Evolutionary conservation across 2,113 vertebrate species (phyloP).

Genomic region (Otolemur garnettii): DNA sequence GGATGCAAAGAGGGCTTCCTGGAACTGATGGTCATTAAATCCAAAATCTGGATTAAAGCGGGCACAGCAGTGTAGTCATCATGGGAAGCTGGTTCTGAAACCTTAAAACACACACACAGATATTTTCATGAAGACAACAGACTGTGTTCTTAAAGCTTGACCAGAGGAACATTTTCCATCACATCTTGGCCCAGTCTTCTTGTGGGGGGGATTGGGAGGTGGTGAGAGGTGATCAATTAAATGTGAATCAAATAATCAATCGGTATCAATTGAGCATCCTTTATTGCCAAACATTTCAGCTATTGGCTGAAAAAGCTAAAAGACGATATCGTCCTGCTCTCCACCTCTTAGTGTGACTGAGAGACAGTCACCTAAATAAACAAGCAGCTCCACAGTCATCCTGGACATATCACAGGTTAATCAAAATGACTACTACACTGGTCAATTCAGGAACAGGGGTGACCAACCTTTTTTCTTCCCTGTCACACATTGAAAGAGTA

Average conservation of each 20-base stretch:
- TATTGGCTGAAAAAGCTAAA: background rate
- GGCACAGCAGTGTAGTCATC: fast-evolving
- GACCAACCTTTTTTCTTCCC: too few relatives aligned
- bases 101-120: background rate
- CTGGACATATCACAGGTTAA: background rate
- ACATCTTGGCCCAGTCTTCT: fast-evolving
- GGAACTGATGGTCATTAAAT: background rate
- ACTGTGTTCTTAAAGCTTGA: background rate
- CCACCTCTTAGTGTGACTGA: background rate
- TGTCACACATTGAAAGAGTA: too few relatives aligned
- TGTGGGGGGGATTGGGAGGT: fast-evolving
- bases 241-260: background rate
- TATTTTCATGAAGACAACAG: background rate
- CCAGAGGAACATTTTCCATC: background rate
- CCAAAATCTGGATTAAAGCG: too few relatives aligned
- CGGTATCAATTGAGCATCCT: background rate
- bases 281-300: background rate
- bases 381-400: background rate
- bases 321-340: background rate
- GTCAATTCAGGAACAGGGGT: too few relatives aligned
- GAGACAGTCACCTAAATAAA: background rate
- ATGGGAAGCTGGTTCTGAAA: background rate
- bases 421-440: background rate
- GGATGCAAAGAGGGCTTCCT: background rate
- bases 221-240: too few relatives aligned